phyloP scores from a whole-genome alignment of 2,113 vertebrate genomes.

The Dipodomys spectabilis region DNA sequence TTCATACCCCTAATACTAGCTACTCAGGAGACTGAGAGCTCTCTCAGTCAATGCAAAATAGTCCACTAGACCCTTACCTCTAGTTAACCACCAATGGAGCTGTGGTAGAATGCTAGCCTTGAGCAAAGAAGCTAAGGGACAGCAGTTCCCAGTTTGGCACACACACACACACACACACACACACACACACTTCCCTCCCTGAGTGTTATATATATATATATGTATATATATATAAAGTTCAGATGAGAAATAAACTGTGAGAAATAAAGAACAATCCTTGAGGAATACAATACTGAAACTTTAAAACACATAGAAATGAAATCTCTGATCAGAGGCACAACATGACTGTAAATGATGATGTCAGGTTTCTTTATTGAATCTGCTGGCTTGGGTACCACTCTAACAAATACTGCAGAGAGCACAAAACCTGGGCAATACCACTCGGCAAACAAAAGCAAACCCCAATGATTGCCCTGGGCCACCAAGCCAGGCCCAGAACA shows the following conservation, averaged over 20 bases:
- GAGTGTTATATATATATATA: not conserved
- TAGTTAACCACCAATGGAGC: too few species aligned
- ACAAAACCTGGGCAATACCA: not conserved
- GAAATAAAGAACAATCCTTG: not conserved
- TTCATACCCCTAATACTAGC: too few species aligned
- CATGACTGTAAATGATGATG: constrained; percentile 9
- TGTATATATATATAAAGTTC: not conserved
- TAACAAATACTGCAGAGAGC: not conserved
- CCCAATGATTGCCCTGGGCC: constrained; percentile 14
- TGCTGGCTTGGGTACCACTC: constrained; percentile 10
- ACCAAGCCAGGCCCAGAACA: not conserved
- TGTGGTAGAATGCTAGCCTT: too few species aligned
- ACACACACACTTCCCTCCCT: not conserved
- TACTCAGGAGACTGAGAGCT: too few species aligned
- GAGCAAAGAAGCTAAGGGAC: too few species aligned
- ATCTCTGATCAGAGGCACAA: not conserved
- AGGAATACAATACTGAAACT: not conserved
- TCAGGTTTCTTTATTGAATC: constrained; percentile 16
- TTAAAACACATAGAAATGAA: constrained; percentile 35
- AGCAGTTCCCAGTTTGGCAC: too few species aligned
- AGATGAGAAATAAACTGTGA: constrained; percentile 7
- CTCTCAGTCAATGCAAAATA: too few species aligned
- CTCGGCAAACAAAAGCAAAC: not conserved
- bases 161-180: too few species aligned
- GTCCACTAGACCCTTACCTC: too few species aligned